A percentile compares a stretch with the other conserved stretches of the same genome.
Evolutionary conservation across 2,113 vertebrate genomes (phyloP).

Genomic region (Rutilus rutilus): DNA sequence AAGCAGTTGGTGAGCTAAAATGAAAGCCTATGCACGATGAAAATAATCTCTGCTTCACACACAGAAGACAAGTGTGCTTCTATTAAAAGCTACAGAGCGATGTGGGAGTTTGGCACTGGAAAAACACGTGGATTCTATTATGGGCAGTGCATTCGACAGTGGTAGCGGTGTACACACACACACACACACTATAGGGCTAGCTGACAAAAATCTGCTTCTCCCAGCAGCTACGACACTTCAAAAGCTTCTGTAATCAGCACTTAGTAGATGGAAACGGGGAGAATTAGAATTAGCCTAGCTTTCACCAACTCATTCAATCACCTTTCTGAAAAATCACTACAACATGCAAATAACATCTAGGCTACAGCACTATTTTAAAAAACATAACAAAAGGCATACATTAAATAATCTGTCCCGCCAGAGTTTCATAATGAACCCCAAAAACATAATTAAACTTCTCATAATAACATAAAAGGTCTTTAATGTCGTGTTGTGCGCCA

Average conservation of each 20-base stretch:
- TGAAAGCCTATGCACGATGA: not conserved
- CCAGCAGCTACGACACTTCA: constrained; percentile 57
- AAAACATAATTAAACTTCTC: too few relatives aligned
- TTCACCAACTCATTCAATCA: constrained; percentile 1
- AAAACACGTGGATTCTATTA: constrained; percentile 45
- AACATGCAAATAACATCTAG: not conserved
- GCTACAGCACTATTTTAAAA: not conserved
- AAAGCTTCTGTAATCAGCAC: constrained; percentile 53
- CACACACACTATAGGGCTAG: constrained; percentile 48
- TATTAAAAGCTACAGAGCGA: constrained; percentile 72
- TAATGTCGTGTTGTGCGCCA: too few relatives aligned
- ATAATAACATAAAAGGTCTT: too few relatives aligned
- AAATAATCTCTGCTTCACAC: constrained; percentile 64
- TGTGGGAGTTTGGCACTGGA: constrained; percentile 58
- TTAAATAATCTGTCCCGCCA: too few relatives aligned
- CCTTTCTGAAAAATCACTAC: not conserved
- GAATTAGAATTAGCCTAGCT: constrained; percentile 15
- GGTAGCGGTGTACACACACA: not conserved
- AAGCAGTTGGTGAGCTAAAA: not conserved
- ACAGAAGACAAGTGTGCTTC: constrained; percentile 69
- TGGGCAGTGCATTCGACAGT: constrained; percentile 33
- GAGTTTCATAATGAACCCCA: too few relatives aligned
- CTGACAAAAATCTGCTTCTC: constrained; percentile 54
- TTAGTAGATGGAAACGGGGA: constrained; percentile 1
- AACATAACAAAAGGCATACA: too few relatives aligned